Conservation (phyloP, 2,113 vertebrate genomes). For the Solenodon paradoxus region DNA sequence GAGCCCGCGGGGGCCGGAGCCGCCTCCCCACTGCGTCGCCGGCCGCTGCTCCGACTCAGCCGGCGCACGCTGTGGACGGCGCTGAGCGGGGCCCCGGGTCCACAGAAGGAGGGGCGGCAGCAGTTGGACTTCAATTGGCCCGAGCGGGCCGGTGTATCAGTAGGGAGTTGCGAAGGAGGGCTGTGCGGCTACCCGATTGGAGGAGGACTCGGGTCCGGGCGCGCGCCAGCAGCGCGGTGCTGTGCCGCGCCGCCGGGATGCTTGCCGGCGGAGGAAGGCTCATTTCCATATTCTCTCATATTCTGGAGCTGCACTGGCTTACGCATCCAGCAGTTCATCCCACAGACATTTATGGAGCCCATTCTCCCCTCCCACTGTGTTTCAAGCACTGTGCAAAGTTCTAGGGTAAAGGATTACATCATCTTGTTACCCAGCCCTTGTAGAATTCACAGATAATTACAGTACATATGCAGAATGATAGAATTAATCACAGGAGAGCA, state of each 20-base stretch:
- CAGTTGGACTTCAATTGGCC: not conserved
- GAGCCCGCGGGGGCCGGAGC: not conserved
- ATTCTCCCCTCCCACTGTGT: not conserved
- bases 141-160: not conserved
- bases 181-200: not conserved
- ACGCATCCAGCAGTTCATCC: not conserved
- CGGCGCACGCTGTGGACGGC: not conserved
- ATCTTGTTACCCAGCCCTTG: not conserved
- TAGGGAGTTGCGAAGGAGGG: not conserved
- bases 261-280: not conserved
- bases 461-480: not conserved
- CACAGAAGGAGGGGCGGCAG: not conserved
- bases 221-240: not conserved
- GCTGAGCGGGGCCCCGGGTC: not conserved
- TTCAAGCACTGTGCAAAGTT: conserved; percentile 17
- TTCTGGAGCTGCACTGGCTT: not conserved
- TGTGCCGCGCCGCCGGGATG: not conserved
- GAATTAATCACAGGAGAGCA: not conserved
- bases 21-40: not conserved
- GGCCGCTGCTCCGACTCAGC: not conserved
- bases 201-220: not conserved
- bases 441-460: not conserved
- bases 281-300: not conserved
- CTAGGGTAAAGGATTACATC: not conserved
- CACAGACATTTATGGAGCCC: not conserved